Base-by-base conservation (phyloP, 2,797 vertebrate genomes). In the Apogon talboti region DNA sequence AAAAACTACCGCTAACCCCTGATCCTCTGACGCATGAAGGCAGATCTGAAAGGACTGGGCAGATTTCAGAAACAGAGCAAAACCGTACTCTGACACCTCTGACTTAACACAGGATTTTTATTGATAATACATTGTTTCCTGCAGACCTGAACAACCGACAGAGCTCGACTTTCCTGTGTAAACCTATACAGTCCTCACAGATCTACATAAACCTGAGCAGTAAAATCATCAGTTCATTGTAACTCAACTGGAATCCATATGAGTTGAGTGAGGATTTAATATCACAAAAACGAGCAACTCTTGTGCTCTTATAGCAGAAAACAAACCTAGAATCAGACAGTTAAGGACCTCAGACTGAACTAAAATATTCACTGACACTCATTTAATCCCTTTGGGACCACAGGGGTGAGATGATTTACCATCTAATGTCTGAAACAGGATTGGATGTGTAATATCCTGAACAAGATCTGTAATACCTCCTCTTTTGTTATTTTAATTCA, bases 1-100 rank as follows among this genome's bases (percentile, higher is more conserved):
- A 85, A 62, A 77, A 76, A 78, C 84, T 76, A 76, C 51, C 48
- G 57, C 76, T 73, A 63, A 69, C 35, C 69, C 64, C 62, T 60
- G 30, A 78, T 63, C 28, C 43, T 37, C 21, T 18, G 18, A 57
- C 51, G 54, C 38, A 63, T 28, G 15, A 14, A 21, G 16, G 56
- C 43, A 68, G 59, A 83, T 56, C 71, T 78, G 62, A 61, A 55
- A 76, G 61, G 66, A 81, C 74, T 61, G 55, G 48, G 73, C 37
- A 28, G 58, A 54, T 58, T 24, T 50, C 71, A 74, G 59, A 35
- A 35, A 12, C 21, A 54, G 2, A 12, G 2, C 24, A 28, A 28
- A 28, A 28, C 24, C 3, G 6, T 28, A 28, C 24, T 6, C 6
- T 28, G 24, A 28, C 24, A 28, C 3, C 4, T 28, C 24, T 28